Evolutionary conservation across 1,140 invertebrate species (phyloP), one percentile per base, ranked within the genome.

Genomic region (Matsumurasca onukii): DNA sequence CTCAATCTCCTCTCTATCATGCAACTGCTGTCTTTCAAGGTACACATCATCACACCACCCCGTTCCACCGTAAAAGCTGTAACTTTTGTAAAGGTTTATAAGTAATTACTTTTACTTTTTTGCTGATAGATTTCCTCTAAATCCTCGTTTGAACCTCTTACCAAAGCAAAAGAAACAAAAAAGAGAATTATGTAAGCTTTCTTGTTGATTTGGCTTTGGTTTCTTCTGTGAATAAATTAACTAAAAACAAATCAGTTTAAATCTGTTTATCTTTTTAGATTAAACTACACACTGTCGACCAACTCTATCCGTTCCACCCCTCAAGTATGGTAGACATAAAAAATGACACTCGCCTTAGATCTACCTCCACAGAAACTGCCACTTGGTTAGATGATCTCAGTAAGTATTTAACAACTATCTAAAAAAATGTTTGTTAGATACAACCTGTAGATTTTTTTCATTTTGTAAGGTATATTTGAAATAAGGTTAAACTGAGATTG

Each of bases 1-100:
- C 79, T 98, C 31, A 98, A 98, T 82, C 79, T 98, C 2, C 84
- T 98, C 67, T 91, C 91, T 51, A 91, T 98, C 15, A 78, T 99
- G 61, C 95, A 98, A 79, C 86, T 92, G 77, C 69, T 76, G 17
- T 71, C 74, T 27, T 55, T 74, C 3, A 76, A 75, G 69, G 74
- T 75, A 68, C 22, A n/a, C n/a, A n/a, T n/a, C n/a, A n/a, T n/a
- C n/a, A n/a, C n/a, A n/a, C n/a, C n/a, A n/a, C n/a, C n/a, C n/a
- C n/a, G n/a, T n/a, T n/a, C n/a, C n/a, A n/a, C n/a, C n/a, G 12
- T 12, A 45, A 12, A 45, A 45, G 39, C 39, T 12, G 39, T n/a
- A 45, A 12, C 39, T 45, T 12, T 45, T 45, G 39, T 45, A 45
- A 12, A 12, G n/a, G 39, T 45, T 45, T 12, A 12, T 45, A 45